Base-by-base conservation (phyloP, 2,888 invertebrate species). In the Phengaris arion region DNA sequence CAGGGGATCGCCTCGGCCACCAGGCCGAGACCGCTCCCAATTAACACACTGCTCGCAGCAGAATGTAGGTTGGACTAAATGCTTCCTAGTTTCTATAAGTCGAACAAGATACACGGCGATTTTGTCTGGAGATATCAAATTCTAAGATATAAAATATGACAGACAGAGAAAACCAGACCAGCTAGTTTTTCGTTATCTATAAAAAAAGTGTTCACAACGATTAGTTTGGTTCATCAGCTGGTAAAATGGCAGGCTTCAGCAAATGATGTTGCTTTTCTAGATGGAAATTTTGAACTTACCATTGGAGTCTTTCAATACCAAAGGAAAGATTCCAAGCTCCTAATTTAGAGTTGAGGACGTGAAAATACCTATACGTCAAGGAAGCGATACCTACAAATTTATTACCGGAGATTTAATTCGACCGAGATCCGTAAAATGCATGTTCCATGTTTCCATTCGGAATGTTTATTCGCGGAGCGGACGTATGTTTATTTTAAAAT, bases 401-500 rank as follows among this genome's bases (percentile, higher is more conserved):
- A 80, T 77, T 76, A 75, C 76, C 70, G 68, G 52, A 51, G 76
- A 76, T 76, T 78, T 78, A 79, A 79, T 79, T 74, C 76, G 75
- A 74, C 75, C 70, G 74, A 74, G 76, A 74, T 77, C 64, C 70
- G 74, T 79, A 75, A 77, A 77, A 80, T 79, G 75, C 77, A 70
- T 74, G 73, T n/a, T 74, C 74, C 75, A 52, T 52, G 76, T 74
- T 77, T 76, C 74, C 74, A 75, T 70, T 75, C 35, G 69, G 75
- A 48, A 51, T 80, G 79, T 79, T 80, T 79, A 79, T 79, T 78
- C 76, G 76, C 68, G 35, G 72, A 78, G 75, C 78, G 77, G 77
- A 78, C 77, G 77, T 79, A 75, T 79, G 80, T 80, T 78, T 78
- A 79, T 80, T 80, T 76, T 76, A 75, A 79, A 79, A 78, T 78